Percentiles rank a stretch among this genome's conserved stretches.
These are phyloP conservation scores for Latrodectus geometricus DNA, from an alignment of 1,140 invertebrate genomes.

Conservation along the genomic window DNA sequence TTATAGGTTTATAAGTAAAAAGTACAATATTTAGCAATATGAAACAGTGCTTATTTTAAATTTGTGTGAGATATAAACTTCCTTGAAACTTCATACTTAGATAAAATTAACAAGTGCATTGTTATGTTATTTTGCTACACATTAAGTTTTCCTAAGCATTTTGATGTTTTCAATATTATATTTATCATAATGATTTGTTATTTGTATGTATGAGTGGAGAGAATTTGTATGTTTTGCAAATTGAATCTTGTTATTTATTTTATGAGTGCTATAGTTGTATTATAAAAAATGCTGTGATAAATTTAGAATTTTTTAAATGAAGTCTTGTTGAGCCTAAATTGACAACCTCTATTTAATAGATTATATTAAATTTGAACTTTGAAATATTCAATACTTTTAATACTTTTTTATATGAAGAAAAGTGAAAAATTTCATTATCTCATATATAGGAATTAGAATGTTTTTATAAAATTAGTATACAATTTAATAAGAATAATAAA, in stretches of 20 bases:
- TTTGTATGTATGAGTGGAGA: not conserved
- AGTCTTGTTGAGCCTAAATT: not conserved
- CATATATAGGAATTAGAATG: too few relatives aligned
- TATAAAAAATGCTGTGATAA: not conserved
- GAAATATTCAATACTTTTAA: too few relatives aligned
- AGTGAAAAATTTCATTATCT: too few relatives aligned
- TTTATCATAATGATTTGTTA: not conserved
- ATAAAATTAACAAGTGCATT: not conserved
- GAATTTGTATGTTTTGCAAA: not conserved
- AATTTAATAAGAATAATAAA: too few relatives aligned
- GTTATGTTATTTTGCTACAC: not conserved
- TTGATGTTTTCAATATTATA: not conserved
- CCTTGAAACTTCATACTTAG: not conserved
- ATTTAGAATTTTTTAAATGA: not conserved
- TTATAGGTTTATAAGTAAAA: too few relatives aligned
- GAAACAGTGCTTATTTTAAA: too few relatives aligned
- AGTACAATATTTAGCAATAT: too few relatives aligned
- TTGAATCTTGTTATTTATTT: not conserved
- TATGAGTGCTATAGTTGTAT: not conserved
- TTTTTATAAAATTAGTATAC: too few relatives aligned
- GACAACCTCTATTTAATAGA: not conserved
- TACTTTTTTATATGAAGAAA: too few relatives aligned
- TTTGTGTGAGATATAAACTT: not conserved
- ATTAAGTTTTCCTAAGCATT: not conserved
- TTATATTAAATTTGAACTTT: not conserved